Conservation (phyloP, 2,888 invertebrate genomes). For the Apomyelois bistriatella region DNA sequence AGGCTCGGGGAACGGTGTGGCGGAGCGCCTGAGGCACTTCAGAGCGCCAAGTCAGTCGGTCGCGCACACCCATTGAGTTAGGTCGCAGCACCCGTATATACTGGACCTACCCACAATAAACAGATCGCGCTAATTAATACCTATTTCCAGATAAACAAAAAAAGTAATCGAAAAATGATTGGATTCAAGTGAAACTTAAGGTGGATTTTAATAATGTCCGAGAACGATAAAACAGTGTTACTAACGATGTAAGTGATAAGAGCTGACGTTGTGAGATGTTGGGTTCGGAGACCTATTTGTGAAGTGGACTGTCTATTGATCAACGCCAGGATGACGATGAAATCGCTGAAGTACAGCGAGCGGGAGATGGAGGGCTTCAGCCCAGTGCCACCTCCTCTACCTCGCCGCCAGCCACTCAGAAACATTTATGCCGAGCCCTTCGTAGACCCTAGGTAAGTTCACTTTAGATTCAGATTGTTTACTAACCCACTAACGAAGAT, state of each 20-base stretch:
- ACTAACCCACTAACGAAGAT: constrained; percentile 20
- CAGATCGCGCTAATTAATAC: constrained; percentile 12
- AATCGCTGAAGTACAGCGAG: constrained; percentile 79
- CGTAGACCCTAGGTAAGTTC: constrained; percentile 79
- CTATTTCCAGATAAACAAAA: constrained; percentile 21
- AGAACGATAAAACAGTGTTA: constrained; percentile 43
- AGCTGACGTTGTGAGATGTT: constrained; percentile 55
- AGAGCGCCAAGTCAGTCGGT: constrained; percentile 50
- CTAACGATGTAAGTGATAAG: constrained; percentile 65
- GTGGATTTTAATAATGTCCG: constrained; percentile 35
- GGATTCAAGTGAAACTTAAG: constrained; percentile 35
- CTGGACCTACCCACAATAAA: constrained; percentile 9
- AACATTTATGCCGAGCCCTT: constrained; percentile 85
- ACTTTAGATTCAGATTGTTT: not conserved
- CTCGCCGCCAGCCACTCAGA: constrained; percentile 81
- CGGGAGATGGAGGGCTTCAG: constrained; percentile 78
- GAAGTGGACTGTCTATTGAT: constrained; percentile 54
- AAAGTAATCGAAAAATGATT: constrained; percentile 31
- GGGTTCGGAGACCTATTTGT: constrained; percentile 51
- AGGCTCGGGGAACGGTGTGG: constrained; percentile 45
- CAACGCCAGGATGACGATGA: constrained; percentile 79
- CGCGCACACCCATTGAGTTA: constrained; percentile 37
- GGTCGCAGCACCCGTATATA: constrained; percentile 23
- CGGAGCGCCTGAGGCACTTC: constrained; percentile 25
- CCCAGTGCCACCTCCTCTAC: constrained; percentile 81